These are phyloP conservation scores for Hucho hucho DNA, from an alignment of 2,113 vertebrate genomes.

Conservation along the genomic window DNA sequence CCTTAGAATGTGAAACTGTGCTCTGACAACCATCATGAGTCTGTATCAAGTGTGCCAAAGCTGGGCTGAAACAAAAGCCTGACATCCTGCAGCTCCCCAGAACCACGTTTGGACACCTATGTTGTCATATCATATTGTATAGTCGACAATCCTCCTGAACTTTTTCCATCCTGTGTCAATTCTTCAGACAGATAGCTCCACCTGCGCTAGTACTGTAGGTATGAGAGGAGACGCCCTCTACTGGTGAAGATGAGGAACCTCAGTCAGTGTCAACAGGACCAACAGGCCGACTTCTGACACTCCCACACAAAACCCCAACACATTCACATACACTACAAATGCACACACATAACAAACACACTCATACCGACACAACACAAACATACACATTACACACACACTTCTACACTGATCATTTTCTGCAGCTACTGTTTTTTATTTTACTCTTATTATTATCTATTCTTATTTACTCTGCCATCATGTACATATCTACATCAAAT, in stretches of 20 bases:
- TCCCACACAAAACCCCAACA: too few species aligned
- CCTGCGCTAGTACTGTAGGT: slow-evolving; percentile 67
- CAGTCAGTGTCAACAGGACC: slow-evolving; percentile 71
- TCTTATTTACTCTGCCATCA: too few species aligned
- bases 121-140: neutral
- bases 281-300: slow-evolving; percentile 62
- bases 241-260: slow-evolving; percentile 78
- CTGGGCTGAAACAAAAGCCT: too few species aligned
- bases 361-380: too few species aligned
- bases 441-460: too few species aligned
- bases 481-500: too few species aligned
- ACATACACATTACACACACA: too few species aligned
- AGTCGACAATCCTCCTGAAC: neutral
- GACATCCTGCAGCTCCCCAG: too few species aligned
- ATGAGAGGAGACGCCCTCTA: slow-evolving; percentile 56
- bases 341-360: too few species aligned
- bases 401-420: too few species aligned
- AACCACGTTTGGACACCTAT: neutral
- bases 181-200: slow-evolving; percentile 78
- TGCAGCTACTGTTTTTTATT: too few species aligned
- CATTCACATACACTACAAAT: too few species aligned
- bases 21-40: slow-evolving; percentile 56
- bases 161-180: slow-evolving; percentile 10
- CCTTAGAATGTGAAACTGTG: slow-evolving; percentile 61
- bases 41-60: slow-evolving; percentile 38